A percentile compares a stretch with the other conserved stretches of the same genome.
Conservation (phyloP, 2,797 vertebrate species). For the Brachymystax lenok region DNA sequence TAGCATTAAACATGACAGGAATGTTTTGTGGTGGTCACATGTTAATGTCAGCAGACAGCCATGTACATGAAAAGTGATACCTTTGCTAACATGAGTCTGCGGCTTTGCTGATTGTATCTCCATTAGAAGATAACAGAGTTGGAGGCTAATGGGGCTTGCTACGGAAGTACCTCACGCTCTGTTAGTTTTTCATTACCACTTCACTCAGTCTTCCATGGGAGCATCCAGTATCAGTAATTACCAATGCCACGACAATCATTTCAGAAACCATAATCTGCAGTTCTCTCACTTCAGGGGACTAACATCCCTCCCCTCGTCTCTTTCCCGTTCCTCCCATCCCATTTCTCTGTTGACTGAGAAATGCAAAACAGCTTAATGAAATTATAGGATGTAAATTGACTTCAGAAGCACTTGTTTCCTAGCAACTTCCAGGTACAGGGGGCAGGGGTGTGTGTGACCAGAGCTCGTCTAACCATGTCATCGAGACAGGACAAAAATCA, state of each 20-base stretch:
- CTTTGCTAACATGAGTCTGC: conserved; percentile 33
- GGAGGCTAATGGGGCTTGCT: conserved; percentile 52
- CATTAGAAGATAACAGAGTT: conserved; percentile 14
- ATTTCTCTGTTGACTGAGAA: conserved; percentile 54
- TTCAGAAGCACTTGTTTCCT: conserved; percentile 65
- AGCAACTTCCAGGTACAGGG: conserved; percentile 69
- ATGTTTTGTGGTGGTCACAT: conserved; percentile 7
- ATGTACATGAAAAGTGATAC: conserved; percentile 41
- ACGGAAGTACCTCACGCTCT: conserved; percentile 51
- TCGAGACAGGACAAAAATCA: neutral
- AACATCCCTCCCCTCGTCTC: conserved; percentile 32
- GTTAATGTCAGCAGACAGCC: conserved; percentile 39
- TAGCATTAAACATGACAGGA: conserved; percentile 11
- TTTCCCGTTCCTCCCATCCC: conserved; percentile 25
- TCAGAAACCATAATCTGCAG: conserved; percentile 55
- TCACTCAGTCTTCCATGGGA: conserved; percentile 53
- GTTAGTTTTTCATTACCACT: conserved; percentile 65
- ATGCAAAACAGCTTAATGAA: conserved; percentile 60
- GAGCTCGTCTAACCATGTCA: conserved; percentile 18
- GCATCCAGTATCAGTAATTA: conserved; percentile 56
- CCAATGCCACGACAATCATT: conserved; percentile 63
- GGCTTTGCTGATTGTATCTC: conserved; percentile 25
- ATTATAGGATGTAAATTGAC: conserved; percentile 32
- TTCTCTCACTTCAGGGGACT: conserved; percentile 50
- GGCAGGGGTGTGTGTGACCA: conserved; percentile 16